Base-by-base conservation (phyloP, 2,888 invertebrate genomes). In the Drosophila melanosoma region DNA sequence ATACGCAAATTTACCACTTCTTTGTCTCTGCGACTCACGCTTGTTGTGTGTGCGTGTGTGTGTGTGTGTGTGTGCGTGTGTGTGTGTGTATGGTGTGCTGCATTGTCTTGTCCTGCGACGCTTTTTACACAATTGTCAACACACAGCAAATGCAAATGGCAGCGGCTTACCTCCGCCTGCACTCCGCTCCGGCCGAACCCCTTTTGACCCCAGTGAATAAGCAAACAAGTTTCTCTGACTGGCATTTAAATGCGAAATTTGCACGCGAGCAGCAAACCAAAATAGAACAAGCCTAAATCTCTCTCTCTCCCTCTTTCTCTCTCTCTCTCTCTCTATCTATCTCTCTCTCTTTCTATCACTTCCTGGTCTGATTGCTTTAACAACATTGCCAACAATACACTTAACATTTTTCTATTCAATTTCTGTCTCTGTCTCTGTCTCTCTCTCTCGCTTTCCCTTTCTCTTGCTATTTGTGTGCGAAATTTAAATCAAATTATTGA, bases 401-500 rank as follows among this genome's bases (percentile, higher is more conserved):
- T 53, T 58, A 38, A 59, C 52, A 68, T 73, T 77, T 64, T 60
- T 20, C 59, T 52, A 57, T 20, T 45, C 26, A 51, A 33, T 20
- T 32, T 52, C 12, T 36, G 11, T 36, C 32, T 52, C 26, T 23
- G 11, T 23, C 35, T 26, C n/a, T 35, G 11, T n/a, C 35, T 59
- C 38, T 45, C 26, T 26, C n/a, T 52, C 45, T 35, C 17, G 15
- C n/a, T 56, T 29, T 54, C 11, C 29, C 29, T 48, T 32, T 51
- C 57, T 35, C 48, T 33, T 29, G 57, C 54, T 61, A 42, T 57
- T 67, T 70, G 58, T 79, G 69, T 80, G 81, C 81, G 74, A 79
- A 90, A 87, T 90, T 87, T 90, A 90, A 87, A 87, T 87, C 87
- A 87, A 90, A 87, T 87, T 90, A 90, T 86, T 87, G 87, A 87